These are phyloP conservation scores for Acanthosepion pharaonis DNA, from an alignment of 2,888 invertebrate species.

Conservation along the genomic window DNA sequence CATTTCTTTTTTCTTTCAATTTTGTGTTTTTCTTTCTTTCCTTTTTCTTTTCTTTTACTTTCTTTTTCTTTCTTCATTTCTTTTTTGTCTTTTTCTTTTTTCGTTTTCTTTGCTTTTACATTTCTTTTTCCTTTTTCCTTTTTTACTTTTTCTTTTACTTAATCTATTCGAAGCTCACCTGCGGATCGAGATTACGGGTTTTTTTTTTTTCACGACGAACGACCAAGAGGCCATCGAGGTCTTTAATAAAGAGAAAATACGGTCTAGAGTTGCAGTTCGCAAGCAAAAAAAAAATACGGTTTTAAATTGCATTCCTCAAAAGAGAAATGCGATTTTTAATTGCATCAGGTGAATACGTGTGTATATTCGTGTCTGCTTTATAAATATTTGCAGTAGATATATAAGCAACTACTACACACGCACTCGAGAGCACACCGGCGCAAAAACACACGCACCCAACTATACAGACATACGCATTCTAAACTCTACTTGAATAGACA, in stretches of 20 bases:
- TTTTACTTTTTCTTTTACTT: neutral
- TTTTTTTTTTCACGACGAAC: neutral
- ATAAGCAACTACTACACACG: too few species aligned
- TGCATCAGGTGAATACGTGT: neutral
- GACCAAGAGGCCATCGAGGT: neutral
- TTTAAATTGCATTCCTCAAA: neutral
- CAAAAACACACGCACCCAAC: too few species aligned
- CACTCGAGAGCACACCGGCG: too few species aligned
- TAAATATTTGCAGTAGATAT: too few species aligned
- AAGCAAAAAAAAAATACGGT: neutral
- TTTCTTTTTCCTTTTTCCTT: neutral
- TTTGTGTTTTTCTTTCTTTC: neutral
- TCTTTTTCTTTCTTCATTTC: neutral
- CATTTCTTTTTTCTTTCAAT: neutral
- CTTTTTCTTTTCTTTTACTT: neutral
- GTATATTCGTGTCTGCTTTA: neutral
- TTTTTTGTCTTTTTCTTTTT: neutral
- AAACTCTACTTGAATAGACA: too few species aligned
- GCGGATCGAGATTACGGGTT: neutral
- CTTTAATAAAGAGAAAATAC: neutral
- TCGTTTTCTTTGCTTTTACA: neutral
- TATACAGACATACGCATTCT: too few species aligned
- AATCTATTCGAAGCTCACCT: neutral
- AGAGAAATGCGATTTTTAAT: slow-evolving; percentile 16
- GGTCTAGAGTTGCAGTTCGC: neutral